Evolutionary conservation across 1,140 invertebrate species (phyloP), one percentile per base, ranked within the genome.

Genomic region (Drosophila virilis): DNA sequence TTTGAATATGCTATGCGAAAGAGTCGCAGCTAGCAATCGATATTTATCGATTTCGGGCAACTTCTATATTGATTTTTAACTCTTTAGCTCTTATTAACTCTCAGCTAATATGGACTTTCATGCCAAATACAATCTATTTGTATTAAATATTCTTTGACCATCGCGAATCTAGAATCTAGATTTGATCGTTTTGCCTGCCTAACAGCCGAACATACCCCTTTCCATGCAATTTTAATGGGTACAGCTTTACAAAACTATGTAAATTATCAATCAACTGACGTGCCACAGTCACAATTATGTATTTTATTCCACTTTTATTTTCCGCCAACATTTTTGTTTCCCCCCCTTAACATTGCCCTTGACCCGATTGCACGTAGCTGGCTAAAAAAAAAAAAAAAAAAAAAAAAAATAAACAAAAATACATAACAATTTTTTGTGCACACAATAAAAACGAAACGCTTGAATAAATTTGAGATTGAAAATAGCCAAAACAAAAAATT

Each of bases 381-480:
- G 40, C 40, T 10, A 13, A 17, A 17, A 17, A 17, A 1, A 17
- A 17, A 17, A 17, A 17, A 1, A 17, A 17, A 17, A 17, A n/a
- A n/a, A n/a, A n/a, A 17, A 2, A 22, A 22, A 2, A 22, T 3
- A 28, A 28, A 28, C 22, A 9, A 28, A 28, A 28, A 40, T n/a
- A 32, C 2, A 13, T 7, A 8, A n/a, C 10, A 10, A 22, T 28
- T 40, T 37, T 10, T 35, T 48, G 55, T 32, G 37, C 38, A 6
- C n/a, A 15, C 35, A 28, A 12, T 17, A 22, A 57, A 38, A 38
- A 8, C 40, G 32, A 50, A 42, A 59, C 38, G 32, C 12, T 66
- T 42, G 42, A 55, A 71, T 71, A 65, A 71, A 65, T 71, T 71
- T 35, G n/a, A 22, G 28, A 57, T 28, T 32, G n/a, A 28, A 22